Percentiles rank a stretch among this genome's conserved stretches.
These are phyloP conservation scores for Aratinga solstitialis DNA, from an alignment of 2,797 vertebrate genomes.

Conservation along the genomic window DNA sequence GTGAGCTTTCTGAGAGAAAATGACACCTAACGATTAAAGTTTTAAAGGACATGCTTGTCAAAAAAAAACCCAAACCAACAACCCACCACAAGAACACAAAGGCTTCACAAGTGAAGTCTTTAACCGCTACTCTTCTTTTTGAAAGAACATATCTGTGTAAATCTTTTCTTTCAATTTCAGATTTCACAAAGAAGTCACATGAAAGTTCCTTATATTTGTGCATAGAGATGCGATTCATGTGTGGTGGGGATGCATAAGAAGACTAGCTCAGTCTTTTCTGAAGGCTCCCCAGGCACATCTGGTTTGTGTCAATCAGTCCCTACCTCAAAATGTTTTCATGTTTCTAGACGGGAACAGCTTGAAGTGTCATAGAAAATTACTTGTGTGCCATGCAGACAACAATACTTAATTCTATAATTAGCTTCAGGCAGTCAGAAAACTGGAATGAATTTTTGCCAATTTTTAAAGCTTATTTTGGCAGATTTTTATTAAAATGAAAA, in stretches of 20 bases:
- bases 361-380: conserved; percentile 30
- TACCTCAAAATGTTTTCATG: conserved; percentile 26
- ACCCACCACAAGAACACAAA: neutral
- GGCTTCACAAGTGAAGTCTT: neutral
- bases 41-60: neutral
- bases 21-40: neutral
- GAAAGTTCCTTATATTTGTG: neutral
- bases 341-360: conserved; percentile 36
- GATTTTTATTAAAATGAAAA: conserved; percentile 43
- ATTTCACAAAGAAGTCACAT: neutral
- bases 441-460: neutral
- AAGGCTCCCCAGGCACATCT: neutral
- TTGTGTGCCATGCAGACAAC: neutral
- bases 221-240: neutral
- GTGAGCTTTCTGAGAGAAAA: neutral
- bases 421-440: neutral
- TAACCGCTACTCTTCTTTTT: neutral
- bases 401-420: conserved; percentile 57
- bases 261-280: neutral
- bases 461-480: conserved; percentile 29
- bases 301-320: conserved; percentile 3
- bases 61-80: neutral
- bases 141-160: neutral
- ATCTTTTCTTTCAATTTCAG: neutral
- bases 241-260: neutral